Base-by-base conservation (phyloP, 2,113 vertebrate genomes). In the Solenodon paradoxus region DNA sequence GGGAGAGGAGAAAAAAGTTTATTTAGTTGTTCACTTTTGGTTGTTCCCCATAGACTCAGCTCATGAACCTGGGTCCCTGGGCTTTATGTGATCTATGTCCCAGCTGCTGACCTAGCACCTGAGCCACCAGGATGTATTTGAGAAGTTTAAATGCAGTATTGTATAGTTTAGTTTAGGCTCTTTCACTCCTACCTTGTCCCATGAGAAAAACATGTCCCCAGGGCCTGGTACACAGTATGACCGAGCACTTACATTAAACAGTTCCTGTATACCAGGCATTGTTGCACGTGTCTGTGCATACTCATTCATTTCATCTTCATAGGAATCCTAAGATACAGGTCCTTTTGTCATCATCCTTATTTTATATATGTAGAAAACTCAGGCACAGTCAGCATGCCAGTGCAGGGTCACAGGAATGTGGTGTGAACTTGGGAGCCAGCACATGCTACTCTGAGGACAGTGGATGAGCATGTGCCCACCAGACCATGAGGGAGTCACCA, bases 301-400 rank as follows among this genome's bases (percentile, higher is more conserved):
- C 42, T 90, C 47, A 87, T 82, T 94, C 28, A 72, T 59, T 90
- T 94, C 4, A 82, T 96, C 28, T 35, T 94, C 30, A 80, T 3
- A 63, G 77, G 40, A 61, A 11, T 28, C 32, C 19, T 53, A 88
- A 83, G n/a, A 63, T 55, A 68, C 24, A 64, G 28, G 24, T 63
- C 19, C 35, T 68, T 12, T 47, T 51, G 17, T 55, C 35, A 15
- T 57, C 47, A 83, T 38, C 5, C 28, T 61, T 88, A 30, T 82
- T 81, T 89, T 68, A 35, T 19, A 32, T 55, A 40, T 22, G 24
- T 69, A 83, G 59, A 93, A 93, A 90, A 94, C 9, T 38, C 59
- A 87, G 6, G 66, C 42, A 71, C 71, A 66, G 9, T 55, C 64
- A 59, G 51, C 47, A 72, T 40, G n/a, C n/a, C n/a, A n/a, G n/a